Conservation (phyloP, 2,888 invertebrate species). For the Strigamia crassipes region DNA sequence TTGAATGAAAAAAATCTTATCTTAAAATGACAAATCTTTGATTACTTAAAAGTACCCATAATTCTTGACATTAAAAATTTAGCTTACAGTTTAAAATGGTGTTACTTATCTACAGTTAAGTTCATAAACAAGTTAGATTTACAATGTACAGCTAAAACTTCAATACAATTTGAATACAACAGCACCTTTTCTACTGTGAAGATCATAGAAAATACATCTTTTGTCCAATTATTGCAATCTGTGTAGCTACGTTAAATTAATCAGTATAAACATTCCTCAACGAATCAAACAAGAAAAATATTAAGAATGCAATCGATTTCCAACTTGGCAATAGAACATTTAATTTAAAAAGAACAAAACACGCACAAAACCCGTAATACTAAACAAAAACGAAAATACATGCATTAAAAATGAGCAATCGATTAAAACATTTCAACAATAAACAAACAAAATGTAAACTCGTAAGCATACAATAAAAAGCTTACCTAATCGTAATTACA, state of each 20-base stretch:
- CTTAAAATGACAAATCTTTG: neutral
- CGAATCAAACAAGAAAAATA: neutral
- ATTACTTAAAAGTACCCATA: neutral
- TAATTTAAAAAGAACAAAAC: neutral
- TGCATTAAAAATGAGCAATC: slow-evolving; percentile 24
- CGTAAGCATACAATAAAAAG: neutral
- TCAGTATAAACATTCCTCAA: neutral
- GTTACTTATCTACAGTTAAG: slow-evolving; percentile 27
- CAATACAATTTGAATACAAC: slow-evolving; percentile 33
- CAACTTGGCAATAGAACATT: neutral
- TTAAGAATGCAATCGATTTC: neutral
- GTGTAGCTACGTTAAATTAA: neutral
- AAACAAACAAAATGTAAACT: neutral
- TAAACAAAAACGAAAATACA: neutral
- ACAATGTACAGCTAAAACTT: slow-evolving; percentile 28
- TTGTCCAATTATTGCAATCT: slow-evolving; percentile 29
- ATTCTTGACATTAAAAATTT: neutral
- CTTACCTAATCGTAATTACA: slow-evolving; percentile 9
- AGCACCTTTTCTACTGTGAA: slow-evolving; percentile 24
- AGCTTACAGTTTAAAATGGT: slow-evolving; percentile 11
- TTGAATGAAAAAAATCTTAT: neutral
- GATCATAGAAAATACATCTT: slow-evolving; percentile 31
- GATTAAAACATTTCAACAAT: neutral
- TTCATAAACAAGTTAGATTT: slow-evolving; percentile 31
- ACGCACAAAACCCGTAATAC: neutral